Evolutionary conservation across 92 coral and sea anemone species (phyloP), one percentile per base, ranked within the genome.

Genomic region (Virgularia gustaviana): DNA sequence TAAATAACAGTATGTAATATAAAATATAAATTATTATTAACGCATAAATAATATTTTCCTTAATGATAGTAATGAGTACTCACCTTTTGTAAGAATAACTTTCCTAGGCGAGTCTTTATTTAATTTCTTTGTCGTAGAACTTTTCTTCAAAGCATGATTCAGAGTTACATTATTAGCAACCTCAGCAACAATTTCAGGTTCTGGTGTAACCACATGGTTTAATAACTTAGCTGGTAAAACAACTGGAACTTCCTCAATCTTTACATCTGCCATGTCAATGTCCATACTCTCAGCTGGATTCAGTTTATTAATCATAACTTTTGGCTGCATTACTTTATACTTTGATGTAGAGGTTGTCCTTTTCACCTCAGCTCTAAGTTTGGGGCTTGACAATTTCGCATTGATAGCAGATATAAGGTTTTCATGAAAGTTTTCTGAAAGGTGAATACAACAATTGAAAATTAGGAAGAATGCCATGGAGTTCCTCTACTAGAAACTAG

Each of bases 201-300:
- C 75, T 0, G 39, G 55, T 18, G 32, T 34, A 47, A 33, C 45
- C 18, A 65, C 58, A 58, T 89, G 96, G 67, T 91, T 89, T 19
- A 79, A 59, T n/a, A n/a, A n/a, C n/a, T n/a, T n/a, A 29, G 70
- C 75, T 6, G 97, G 95, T 8, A 91, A 82, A 0, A 88, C 75
- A 23, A 90, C 29, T 2, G 97, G 99, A 24, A 85, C 95, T 81
- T 94, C 99, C 58, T 94, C 99, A 63, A 94, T 89, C 77, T 94
- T 94, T 3, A 94, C 99, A 45, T 73, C 79, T 24, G 76, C 88
- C 56, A 87, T 89, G 61, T 86, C 88, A 6, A 91, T 63, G 53
- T 94, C 94, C 66, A 94, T 79, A 42, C 79, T 73, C 37, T 91
- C 91, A 79, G 81, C 27, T 85, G 84, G 11, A n/a, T 15, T 49